Percentiles rank a stretch among this genome's conserved stretches.
Evolutionary conservation across 2,888 invertebrate genomes (phyloP).

Genomic region (Crematogaster levior): DNA sequence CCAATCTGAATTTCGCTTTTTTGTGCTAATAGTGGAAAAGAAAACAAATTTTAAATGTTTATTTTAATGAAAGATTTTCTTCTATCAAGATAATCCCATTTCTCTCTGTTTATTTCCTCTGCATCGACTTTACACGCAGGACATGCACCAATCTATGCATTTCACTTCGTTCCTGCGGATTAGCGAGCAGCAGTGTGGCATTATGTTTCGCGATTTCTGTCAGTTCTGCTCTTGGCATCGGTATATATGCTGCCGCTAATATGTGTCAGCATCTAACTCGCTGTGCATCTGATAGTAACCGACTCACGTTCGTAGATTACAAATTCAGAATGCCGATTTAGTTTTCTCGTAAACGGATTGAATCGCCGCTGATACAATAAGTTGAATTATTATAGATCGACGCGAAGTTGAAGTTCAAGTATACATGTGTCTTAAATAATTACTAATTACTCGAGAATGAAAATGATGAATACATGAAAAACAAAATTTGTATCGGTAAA

Average conservation of each 20-base stretch:
- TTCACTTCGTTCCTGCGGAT: conserved; percentile 70
- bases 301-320: conserved; percentile 42
- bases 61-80: conserved; percentile 61
- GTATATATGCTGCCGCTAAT: conserved; percentile 40
- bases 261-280: conserved; percentile 38
- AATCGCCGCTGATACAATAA: conserved; percentile 46
- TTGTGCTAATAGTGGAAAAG: background rate
- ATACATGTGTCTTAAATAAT: background rate
- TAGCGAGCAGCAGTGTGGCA: conserved; percentile 56
- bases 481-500: background rate
- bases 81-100: conserved; percentile 61
- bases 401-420: background rate
- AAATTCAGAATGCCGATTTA: conserved; percentile 9
- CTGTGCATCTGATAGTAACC: conserved; percentile 54
- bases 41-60: conserved; percentile 68
- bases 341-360: conserved; percentile 43
- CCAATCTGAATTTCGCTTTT: background rate
- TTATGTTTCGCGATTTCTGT: conserved; percentile 44
- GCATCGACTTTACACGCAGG: conserved; percentile 65
- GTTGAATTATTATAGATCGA: conserved; percentile 2
- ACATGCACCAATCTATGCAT: conserved; percentile 67
- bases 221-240: conserved; percentile 36
- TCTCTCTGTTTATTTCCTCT: conserved; percentile 46
- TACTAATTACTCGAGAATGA: background rate
- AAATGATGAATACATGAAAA: too few relatives aligned